Base-by-base conservation (phyloP, 2,797 vertebrate genomes). In the Triplophysa bombifrons region DNA sequence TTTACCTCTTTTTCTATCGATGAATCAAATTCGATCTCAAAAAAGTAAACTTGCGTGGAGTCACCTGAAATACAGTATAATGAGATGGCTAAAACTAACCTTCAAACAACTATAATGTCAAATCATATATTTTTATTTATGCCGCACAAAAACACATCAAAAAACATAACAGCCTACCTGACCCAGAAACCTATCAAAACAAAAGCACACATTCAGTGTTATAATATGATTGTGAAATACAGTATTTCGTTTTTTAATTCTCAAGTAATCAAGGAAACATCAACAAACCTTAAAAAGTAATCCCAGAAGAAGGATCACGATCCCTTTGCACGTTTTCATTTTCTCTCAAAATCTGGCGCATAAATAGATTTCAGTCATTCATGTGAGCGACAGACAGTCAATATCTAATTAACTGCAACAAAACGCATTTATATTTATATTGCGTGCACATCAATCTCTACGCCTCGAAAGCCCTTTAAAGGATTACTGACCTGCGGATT, bases 31-130 rank as follows among this genome's bases (percentile, higher is more conserved):
- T 0, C 80, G 71, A 94, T 55, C 68, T 82, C 86, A 27, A 72
- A 6, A 13, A 90, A 90, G 20, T 86, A 82, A 68, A 89, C 77
- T 78, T 89, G 79, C 2, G 86, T 89, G 72, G 82, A 90, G 12
- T 27, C 80, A 0, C 0, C 90, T 92, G 79, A 27, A 22, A 63
- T 8, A 65, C 3, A 41, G 9, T 1, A 41, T 10, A 41, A 10
- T 9, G 38, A 41, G 38, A 10, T 41, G 7, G 34, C 5, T 10
- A 41, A 22, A 10, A 58, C 10, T 13, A 22, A 12, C 20, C 55
- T 58, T 10, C 20, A 58, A 22, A 58, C 20, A 58, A 58, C 3
- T 58, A 22, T 56, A 56, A 56, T 3, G 9, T 3, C 11, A 10
- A 76, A 0, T n/a, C 0, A 67, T n/a, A 34, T 34, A 7, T 25